A percentile compares a stretch with the other conserved stretches of the same genome.
Evolutionary conservation across 2,888 invertebrate genomes (phyloP).

Genomic region (Phaonia tiefii): DNA sequence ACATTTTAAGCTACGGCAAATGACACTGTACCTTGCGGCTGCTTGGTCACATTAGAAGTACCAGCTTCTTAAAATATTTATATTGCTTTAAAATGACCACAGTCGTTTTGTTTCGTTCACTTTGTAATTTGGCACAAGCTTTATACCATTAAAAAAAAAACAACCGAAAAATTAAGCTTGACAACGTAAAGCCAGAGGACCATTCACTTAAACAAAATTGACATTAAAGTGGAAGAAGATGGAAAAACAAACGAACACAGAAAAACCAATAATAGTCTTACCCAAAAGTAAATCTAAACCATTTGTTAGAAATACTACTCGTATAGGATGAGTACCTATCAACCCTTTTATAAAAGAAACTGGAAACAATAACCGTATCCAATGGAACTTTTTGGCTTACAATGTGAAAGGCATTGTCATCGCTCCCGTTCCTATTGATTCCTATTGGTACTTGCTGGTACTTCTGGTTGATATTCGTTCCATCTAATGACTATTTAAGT

Average conservation of each 20-base stretch:
- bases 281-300: slow-evolving; percentile 23
- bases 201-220: slow-evolving; percentile 27
- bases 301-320: slow-evolving; percentile 12
- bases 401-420: slow-evolving; percentile 15
- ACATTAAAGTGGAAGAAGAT: slow-evolving; percentile 1
- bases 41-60: too few species aligned
- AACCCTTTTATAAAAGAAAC: slow-evolving; percentile 34
- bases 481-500: slow-evolving; percentile 53
- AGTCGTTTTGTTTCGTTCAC: slow-evolving; percentile 14
- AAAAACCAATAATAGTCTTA: slow-evolving; percentile 28
- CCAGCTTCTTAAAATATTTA: too few species aligned
- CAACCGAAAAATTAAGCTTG: neutral
- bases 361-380: neutral
- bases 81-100: neutral
- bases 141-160: slow-evolving; percentile 3
- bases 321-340: too few species aligned
- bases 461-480: neutral
- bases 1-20: too few species aligned
- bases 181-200: neutral
- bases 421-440: neutral
- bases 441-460: neutral
- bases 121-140: slow-evolving; percentile 42
- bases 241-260: slow-evolving; percentile 13
- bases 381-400: slow-evolving; percentile 4
- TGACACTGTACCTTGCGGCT: too few species aligned